A percentile compares a stretch with the other conserved stretches of the same genome.
These are phyloP conservation scores for Dexiosoma caninum DNA, from an alignment of 2,888 invertebrate genomes.

Conservation along the genomic window DNA sequence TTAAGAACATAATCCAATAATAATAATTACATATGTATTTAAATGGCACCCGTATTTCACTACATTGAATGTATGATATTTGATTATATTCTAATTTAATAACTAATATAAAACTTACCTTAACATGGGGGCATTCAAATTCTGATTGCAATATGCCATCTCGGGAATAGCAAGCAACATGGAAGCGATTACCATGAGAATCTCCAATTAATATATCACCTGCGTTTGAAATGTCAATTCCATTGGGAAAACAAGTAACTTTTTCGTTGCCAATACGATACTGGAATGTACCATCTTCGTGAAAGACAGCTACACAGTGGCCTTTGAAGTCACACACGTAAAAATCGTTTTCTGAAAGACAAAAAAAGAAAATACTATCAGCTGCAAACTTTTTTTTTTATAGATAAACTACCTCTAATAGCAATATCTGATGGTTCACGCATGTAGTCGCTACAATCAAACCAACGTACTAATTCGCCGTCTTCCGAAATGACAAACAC, in stretches of 20 bases:
- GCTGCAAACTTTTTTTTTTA: too few relatives aligned
- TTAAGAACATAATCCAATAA: too few relatives aligned
- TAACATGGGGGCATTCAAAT: conserved; percentile 98
- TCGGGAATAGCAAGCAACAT: conserved; percentile 95
- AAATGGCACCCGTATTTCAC: too few relatives aligned
- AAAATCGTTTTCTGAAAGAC: conserved; percentile 87
- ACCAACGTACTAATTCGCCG: conserved; percentile 96
- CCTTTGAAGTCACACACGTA: conserved; percentile 99
- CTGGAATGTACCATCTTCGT: conserved; percentile 93
- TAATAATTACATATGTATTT: too few relatives aligned
- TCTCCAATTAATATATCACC: conserved; percentile 98
- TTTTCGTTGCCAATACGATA: conserved; percentile 97
- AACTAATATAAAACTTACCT: conserved; percentile 81
- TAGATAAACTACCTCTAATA: conserved; percentile 84
- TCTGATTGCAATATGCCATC: conserved; percentile 92
- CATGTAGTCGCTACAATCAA: conserved; percentile 98
- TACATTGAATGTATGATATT: too few relatives aligned
- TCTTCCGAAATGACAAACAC: conserved; percentile 95
- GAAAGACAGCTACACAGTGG: conserved; percentile 97
- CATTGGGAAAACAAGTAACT: conserved; percentile 97
- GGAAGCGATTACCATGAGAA: conserved; percentile 98
- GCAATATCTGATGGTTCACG: conserved; percentile 98
- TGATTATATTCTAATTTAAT: too few relatives aligned
- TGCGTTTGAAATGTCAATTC: conserved; percentile 97
- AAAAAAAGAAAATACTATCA: not conserved